A percentile compares a stretch with the other conserved stretches of the same genome.
These are phyloP conservation scores for Sylvia atricapilla DNA, from an alignment of 2,113 vertebrate species.

Conservation along the genomic window DNA sequence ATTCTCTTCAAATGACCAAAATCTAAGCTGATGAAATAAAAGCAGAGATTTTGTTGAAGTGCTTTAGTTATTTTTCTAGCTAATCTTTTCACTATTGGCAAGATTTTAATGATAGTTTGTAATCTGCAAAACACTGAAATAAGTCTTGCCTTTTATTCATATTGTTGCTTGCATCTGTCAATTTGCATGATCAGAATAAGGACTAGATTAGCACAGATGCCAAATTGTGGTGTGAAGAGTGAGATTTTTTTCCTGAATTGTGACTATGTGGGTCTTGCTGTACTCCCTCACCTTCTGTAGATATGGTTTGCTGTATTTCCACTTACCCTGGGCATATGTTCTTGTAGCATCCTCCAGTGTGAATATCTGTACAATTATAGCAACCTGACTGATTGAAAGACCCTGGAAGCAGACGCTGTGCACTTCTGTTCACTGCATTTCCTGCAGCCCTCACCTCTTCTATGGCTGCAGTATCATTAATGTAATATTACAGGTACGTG, in stretches of 20 bases:
- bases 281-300: slow-evolving; percentile 2
- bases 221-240: background rate
- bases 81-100: background rate
- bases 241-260: background rate
- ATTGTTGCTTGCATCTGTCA: slow-evolving; percentile 15
- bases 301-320: background rate
- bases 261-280: background rate
- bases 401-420: background rate
- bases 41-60: background rate
- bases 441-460: background rate
- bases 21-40: background rate
- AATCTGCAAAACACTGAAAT: slow-evolving; percentile 3
- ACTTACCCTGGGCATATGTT: background rate
- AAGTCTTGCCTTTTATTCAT: background rate
- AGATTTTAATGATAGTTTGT: background rate
- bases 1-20: background rate
- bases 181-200: slow-evolving; percentile 14
- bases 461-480: background rate
- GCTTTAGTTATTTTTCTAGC: background rate
- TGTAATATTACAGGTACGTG: background rate
- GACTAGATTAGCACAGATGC: background rate
- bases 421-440: background rate
- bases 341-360: background rate
- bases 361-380: background rate
- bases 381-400: background rate